Evolutionary conservation across 1,140 invertebrate genomes (phyloP), one percentile per base, ranked within the genome.

Genomic region (Drosophila kanapiae): DNA sequence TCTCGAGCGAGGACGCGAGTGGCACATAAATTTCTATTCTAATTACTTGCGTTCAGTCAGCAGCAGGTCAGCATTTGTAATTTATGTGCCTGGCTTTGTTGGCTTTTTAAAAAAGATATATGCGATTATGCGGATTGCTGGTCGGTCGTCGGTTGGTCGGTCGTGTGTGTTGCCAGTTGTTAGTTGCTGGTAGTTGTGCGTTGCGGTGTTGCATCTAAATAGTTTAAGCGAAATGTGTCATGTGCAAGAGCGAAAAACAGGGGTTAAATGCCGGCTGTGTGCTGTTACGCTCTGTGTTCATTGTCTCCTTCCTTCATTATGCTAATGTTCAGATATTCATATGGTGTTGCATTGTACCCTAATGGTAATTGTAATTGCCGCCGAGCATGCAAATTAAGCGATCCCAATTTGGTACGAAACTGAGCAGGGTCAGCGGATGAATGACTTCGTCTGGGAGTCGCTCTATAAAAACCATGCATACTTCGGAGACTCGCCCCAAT

Each of bases 11-110:
- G 48, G 27, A 72, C 53, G 69, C 49, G 49, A 59, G 54, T 74
- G 23, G 64, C 84, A 90, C 81, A 90, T 90, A 90, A 90, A 90
- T 90, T 90, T 85, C 71, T 79, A 71, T 82, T 79, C 86, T 82
- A 82, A 90, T 90, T 90, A 90, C 75, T 83, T 78, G 75, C 51
- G 75, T 69, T 85, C 80, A 88, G 75, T 80, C 74, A 78, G 84
- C 80, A 79, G 82, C 84, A 82, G 82, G 62, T 68, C 80, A 64
- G 76, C 68, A 70, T 71, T 61, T 23, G 78, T 72, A 78, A 84
- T 88, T 90, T 81, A 90, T 90, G 85, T 69, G 76, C 59, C 43
- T 57, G 76, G 56, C 54, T 74, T 78, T 40, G 62, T 60, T 71
- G 53, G 57, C 82, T 77, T 74, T 67, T 60, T 83, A 86, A 72